Evolutionary conservation across 2,113 vertebrate genomes (phyloP), one percentile per base, ranked within the genome.

Genomic region (Dipodomys spectabilis): DNA sequence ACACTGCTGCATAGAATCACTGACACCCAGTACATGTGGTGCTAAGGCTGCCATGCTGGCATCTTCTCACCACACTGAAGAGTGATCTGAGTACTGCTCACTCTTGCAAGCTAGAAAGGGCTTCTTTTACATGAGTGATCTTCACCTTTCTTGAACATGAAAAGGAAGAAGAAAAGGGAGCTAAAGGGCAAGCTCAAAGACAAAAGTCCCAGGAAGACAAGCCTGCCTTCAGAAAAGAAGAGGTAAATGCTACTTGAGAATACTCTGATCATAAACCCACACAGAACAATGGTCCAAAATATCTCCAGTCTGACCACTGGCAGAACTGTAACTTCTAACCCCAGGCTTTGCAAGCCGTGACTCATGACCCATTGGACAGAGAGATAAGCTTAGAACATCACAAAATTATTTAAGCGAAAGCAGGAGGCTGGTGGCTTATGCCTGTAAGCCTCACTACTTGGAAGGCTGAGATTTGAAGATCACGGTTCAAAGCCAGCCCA

Each of bases 141-240:
- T 87, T 96, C 91, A n/a, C 95, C 27, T 0, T 90, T 65, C 92
- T 97, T 95, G 97, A 97, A 90, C 96, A 97, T 95, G 86, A 78
- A 95, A 98, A 98, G 98, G 98, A 95, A 97, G 98, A 98, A 98
- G 98, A 98, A 92, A 98, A 97, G 95, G 97, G 97, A 96, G 86
- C 86, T 94, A 98, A 97, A 97, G 95, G 82, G 82, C 98, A 98
- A 97, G 93, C 93, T 98, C 98, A 98, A 96, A 98, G 95, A 95
- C 98, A 96, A 96, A 98, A 97, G 78, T 85, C 97, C 86, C 97
- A 97, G 82, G 98, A 98, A 85, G 98, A 98, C 92, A 98, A 98
- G 91, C 72, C 97, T 82, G 60, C 97, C 95, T 98, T 96, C 98
- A 93, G 86, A 97, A 98, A 97, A 95, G 97, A 98, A 92, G 98